phyloP scores from a whole-genome alignment of 2,888 invertebrate genomes.

The Rhabditoides inermis region DNA sequence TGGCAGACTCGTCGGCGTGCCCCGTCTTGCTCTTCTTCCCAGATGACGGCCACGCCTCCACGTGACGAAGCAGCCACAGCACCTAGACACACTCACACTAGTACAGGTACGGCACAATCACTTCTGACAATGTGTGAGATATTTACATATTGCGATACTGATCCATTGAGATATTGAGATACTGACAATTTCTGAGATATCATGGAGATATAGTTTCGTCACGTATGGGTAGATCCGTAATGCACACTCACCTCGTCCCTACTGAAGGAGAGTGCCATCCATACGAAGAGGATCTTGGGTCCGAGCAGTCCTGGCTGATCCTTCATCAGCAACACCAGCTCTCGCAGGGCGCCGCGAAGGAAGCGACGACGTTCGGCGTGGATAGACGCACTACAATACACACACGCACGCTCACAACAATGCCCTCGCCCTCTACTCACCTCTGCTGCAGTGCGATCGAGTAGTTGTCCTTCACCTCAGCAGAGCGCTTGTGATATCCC shows the following conservation, averaged over 20 bases:
- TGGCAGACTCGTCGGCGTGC: not conserved
- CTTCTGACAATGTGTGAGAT: too few species aligned
- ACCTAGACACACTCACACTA: constrained; percentile 9
- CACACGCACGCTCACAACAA: not conserved
- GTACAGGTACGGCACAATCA: not conserved
- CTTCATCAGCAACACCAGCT: constrained; percentile 83
- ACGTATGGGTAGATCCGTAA: too few species aligned
- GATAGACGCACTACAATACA: constrained; percentile 63
- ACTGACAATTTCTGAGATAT: too few species aligned
- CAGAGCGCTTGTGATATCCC: constrained; percentile 67
- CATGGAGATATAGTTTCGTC: too few species aligned
- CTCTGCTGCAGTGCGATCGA: constrained; percentile 81
- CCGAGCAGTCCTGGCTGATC: constrained; percentile 96
- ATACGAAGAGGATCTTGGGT: constrained; percentile 82
- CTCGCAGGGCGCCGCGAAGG: constrained; percentile 84
- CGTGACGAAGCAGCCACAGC: constrained; percentile 85
- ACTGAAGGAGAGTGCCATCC: constrained; percentile 88
- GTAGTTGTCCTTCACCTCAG: constrained; percentile 91
- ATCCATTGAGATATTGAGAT: too few species aligned
- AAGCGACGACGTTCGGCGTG: constrained; percentile 94
- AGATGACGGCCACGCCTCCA: constrained; percentile 80
- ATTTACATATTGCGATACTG: too few species aligned
- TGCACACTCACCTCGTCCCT: constrained; percentile 79
- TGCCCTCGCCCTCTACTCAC: constrained; percentile 46
- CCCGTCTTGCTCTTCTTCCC: constrained; percentile 66